Evolutionary conservation across 2,888 invertebrate species (phyloP), one percentile per base, ranked within the genome.

Genomic region (Netelia inedita): DNA sequence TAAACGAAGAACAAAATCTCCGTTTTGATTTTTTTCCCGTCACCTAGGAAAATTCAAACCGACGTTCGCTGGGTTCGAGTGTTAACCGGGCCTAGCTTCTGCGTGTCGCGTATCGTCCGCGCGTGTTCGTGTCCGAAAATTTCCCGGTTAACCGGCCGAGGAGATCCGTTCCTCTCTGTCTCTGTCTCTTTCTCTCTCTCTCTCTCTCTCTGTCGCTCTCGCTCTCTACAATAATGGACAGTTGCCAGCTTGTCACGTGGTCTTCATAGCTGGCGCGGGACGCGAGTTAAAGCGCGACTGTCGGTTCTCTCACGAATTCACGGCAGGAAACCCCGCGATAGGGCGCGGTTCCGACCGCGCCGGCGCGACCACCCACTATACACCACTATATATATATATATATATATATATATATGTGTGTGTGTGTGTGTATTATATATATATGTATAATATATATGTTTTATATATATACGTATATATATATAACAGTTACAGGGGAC

Each of bases 271-370:
- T 85, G 87, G 84, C 87, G 86, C 87, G 87, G 83, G 85, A 87
- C 90, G 88, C 90, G 88, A 88, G 89, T 88, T 88, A 87, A 88
- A 89, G 88, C 90, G 88, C 90, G 88, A 88, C 88, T 89, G 86
- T 87, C 87, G 86, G 86, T 88, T 83, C 87, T 89, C 78, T 88
- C 88, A 79, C 80, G 85, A 85, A 86, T 88, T 86, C 88, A 87
- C 86, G 86, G 87, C 87, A 88, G 87, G 85, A 87, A 87, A 87
- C 87, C 87, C 86, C 88, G 88, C 88, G 89, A 92, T 88, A 92
- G 93, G 93, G 93, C 93, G 93, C 92, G 93, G 93, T 93, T 93
- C 92, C 82, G 88, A 84, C 35, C 88, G 92, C 93, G 92, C 92
- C 90, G 89, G 91, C 92, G 91, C 92, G 84, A 85, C 81, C 83